Evolutionary conservation across 1,140 invertebrate species (phyloP), one percentile per base, ranked within the genome.

Genomic region (Alviniconcha marisindica): DNA sequence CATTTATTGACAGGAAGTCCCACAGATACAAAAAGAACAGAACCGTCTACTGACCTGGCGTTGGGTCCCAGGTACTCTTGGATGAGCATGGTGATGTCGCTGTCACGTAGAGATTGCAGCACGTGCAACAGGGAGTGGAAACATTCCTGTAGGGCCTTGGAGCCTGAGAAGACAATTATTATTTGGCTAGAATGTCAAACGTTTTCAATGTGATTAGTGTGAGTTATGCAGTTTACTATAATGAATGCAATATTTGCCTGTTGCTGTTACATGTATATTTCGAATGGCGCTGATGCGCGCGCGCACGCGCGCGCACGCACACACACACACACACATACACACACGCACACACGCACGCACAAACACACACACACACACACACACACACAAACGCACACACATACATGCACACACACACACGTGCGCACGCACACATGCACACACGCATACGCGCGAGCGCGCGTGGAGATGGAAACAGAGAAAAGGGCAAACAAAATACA

Each of bases 401-500:
- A 56, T n/a, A 56, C 54, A 56, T n/a, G n/a, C 54, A 56, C 54
- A 56, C 54, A 56, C 54, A 56, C 54, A 56, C 54, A 56, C 54
- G n/a, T n/a, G n/a, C 54, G n/a, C 54, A 56, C 54, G n/a, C 54
- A 56, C 54, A 56, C 54, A 56, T n/a, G n/a, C 54, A 21, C 21
- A 21, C 5, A 56, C 21, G n/a, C 48, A 18, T 51, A 10, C 18
- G 18, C 48, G 18, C 48, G 18, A 7, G 18, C 48, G 48, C 48
- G 48, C 7, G 48, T 51, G 18, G 18, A 51, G 18, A 51, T 51
- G 18, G 28, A 24, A 2, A 69, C 28, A 2, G 28, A 24, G 28
- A 69, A 14, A 69, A 69, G 15, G 28, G 15, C 28, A 69, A 31
- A 14, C 15, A 69, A 24, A 69, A 69, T 69, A 69, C 15, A 69